Evolutionary conservation across 1,140 invertebrate species (phyloP).

Genomic region (Hyposmocoma kahamanoa): DNA sequence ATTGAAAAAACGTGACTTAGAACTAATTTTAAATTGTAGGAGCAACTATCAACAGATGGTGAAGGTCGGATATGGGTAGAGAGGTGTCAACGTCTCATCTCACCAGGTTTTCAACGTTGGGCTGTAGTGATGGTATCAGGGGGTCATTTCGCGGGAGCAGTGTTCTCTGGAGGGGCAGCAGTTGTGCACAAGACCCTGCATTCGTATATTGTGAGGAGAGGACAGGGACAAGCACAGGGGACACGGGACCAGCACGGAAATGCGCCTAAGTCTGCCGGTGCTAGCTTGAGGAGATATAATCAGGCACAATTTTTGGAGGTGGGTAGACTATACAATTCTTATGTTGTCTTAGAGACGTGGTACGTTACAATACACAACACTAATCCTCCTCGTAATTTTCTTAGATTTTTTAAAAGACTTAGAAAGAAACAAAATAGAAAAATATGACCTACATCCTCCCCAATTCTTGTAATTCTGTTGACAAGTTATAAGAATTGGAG

Average conservation of each 20-base stretch:
- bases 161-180: constrained; percentile 78
- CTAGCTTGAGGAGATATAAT: constrained; percentile 86
- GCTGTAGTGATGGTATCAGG: constrained; percentile 87
- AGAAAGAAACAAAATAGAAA: too few species aligned
- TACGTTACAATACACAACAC: too few species aligned
- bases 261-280: constrained; percentile 86
- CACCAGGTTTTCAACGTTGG: constrained; percentile 77
- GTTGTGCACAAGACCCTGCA: constrained; percentile 89
- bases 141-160: constrained; percentile 89
- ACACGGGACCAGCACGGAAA: constrained; percentile 80
- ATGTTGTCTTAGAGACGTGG: too few species aligned
- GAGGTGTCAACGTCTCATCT: constrained; percentile 38
- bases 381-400: too few species aligned
- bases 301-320: constrained; percentile 81
- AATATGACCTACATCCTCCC: too few species aligned
- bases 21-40: too few species aligned
- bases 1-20: too few species aligned
- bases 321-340: too few species aligned
- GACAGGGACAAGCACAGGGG: constrained; percentile 87
- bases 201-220: constrained; percentile 88
- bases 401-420: too few species aligned
- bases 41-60: constrained; percentile 60
- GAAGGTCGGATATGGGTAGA: constrained; percentile 58
- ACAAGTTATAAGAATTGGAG: too few species aligned
- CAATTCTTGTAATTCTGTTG: too few species aligned